A percentile compares a stretch with the other conserved stretches of the same genome.
Evolutionary conservation across 2,797 vertebrate genomes (phyloP).

Genomic region (Sebastes hubbsi): DNA sequence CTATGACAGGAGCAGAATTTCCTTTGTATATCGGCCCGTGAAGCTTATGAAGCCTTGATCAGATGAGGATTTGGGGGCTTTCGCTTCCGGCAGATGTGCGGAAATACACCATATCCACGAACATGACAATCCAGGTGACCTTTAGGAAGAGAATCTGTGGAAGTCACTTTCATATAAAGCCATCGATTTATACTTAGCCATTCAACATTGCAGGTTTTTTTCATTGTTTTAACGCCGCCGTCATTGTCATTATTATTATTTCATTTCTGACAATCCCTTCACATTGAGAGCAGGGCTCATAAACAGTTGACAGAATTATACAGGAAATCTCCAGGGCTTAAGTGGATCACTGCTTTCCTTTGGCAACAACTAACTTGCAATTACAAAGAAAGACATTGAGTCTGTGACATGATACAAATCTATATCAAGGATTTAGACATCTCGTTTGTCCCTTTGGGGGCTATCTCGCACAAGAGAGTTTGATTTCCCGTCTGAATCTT

Average conservation of each 20-base stretch:
- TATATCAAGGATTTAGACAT: conserved; percentile 25
- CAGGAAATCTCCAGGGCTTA: conserved; percentile 32
- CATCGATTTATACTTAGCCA: conserved; percentile 38
- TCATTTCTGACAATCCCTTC: conserved; percentile 21
- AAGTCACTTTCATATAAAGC: conserved; percentile 57
- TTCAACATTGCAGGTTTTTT: conserved; percentile 6
- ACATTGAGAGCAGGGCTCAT: conserved; percentile 11
- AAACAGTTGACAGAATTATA: conserved; percentile 30
- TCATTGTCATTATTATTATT: conserved; percentile 5
- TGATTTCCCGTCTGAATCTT: neutral
- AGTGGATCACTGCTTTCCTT: conserved; percentile 30
- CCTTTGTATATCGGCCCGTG: conserved; percentile 21
- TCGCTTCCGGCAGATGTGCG: conserved; percentile 33
- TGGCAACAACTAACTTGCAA: neutral
- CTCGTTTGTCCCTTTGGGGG: neutral
- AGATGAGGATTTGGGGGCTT: conserved; percentile 71
- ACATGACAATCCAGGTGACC: conserved; percentile 68
- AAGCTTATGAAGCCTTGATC: conserved; percentile 61
- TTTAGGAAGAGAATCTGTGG: conserved; percentile 53
- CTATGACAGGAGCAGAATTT: conserved; percentile 35
- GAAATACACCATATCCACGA: conserved; percentile 43
- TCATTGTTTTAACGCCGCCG: neutral
- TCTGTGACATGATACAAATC: conserved; percentile 16
- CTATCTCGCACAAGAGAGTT: neutral
- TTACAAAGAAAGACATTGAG: conserved; percentile 22